These are phyloP conservation scores for Cirrhinus molitorella DNA, from an alignment of 2,797 vertebrate genomes.

Conservation along the genomic window DNA sequence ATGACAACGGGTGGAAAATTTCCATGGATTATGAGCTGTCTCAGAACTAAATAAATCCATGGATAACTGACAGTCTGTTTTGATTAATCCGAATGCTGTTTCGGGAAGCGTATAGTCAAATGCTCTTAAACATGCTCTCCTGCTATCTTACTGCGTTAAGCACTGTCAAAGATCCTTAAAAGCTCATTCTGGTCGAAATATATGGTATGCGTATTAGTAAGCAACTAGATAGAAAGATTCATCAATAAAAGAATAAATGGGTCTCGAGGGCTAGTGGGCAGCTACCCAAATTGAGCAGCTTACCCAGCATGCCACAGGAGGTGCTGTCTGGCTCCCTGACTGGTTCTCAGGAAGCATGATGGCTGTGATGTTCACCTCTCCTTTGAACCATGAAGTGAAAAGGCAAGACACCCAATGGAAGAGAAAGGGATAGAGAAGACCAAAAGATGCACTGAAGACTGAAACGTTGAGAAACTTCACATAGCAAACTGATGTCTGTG, in stretches of 20 bases:
- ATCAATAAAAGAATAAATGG: conserved; percentile 44
- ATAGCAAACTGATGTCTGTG: conserved; percentile 20
- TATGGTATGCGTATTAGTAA: conserved; percentile 2
- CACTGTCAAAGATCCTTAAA: conserved; percentile 1
- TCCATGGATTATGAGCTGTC: neutral
- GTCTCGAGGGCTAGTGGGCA: conserved; percentile 49
- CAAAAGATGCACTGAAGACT: neutral
- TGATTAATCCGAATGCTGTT: neutral
- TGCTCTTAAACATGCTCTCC: neutral
- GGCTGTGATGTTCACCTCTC: conserved; percentile 45
- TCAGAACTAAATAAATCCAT: neutral
- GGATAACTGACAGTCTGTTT: neutral
- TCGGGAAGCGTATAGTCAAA: neutral
- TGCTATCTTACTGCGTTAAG: neutral
- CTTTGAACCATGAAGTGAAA: conserved; percentile 44
- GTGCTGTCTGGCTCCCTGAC: conserved; percentile 53
- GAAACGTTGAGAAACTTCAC: neutral
- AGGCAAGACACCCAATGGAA: conserved; percentile 34
- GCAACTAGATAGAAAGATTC: conserved; percentile 8
- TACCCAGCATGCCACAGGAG: conserved; percentile 65
- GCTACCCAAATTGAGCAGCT: conserved; percentile 51
- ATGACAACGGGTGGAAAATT: conserved; percentile 20
- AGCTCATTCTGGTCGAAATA: conserved; percentile 5
- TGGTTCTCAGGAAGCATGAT: conserved; percentile 49
- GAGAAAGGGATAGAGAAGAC: conserved; percentile 25